Evolutionary conservation across 2,888 invertebrate species (phyloP).

Genomic region (Agrotis puta): DNA sequence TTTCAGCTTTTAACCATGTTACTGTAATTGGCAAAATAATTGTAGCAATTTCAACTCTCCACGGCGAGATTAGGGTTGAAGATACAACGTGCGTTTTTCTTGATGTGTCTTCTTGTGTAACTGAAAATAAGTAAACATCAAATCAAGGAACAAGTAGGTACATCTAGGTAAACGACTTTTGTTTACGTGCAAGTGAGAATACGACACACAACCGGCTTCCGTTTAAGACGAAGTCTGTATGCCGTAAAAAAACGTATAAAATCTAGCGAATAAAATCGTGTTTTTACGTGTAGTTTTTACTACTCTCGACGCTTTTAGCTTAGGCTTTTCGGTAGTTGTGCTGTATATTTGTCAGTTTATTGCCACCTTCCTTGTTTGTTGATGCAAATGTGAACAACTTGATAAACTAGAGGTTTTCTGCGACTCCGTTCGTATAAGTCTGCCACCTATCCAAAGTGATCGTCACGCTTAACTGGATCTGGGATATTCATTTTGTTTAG

Average conservation of each 20-base stretch:
- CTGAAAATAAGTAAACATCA: background rate
- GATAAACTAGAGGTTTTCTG: background rate
- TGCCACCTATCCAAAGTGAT: too few relatives aligned
- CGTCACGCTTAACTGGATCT: too few relatives aligned
- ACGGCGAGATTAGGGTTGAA: background rate
- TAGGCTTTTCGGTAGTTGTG: conserved; percentile 22
- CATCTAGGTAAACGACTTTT: conserved; percentile 28
- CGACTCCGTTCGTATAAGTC: background rate
- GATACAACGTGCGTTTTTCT: background rate
- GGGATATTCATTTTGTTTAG: too few relatives aligned
- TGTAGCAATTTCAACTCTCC: background rate
- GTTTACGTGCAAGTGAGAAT: conserved; percentile 30
- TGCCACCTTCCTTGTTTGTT: background rate
- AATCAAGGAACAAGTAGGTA: conserved; percentile 30
- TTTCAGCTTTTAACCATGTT: too few relatives aligned
- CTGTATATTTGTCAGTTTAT: conserved; percentile 30
- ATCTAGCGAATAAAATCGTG: conserved; percentile 47
- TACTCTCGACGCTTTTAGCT: conserved; percentile 36
- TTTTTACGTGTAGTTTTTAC: conserved; percentile 57
- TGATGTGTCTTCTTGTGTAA: background rate
- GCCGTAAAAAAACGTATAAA: conserved; percentile 55
- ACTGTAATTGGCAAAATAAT: too few relatives aligned
- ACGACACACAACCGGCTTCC: conserved; percentile 14
- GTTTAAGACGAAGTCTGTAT: conserved; percentile 39
- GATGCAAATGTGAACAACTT: conserved; percentile 13